Percentiles rank a stretch among this genome's conserved stretches.
Evolutionary conservation across 2,888 invertebrate genomes (phyloP).

Genomic region (Drosophila demipolita): DNA sequence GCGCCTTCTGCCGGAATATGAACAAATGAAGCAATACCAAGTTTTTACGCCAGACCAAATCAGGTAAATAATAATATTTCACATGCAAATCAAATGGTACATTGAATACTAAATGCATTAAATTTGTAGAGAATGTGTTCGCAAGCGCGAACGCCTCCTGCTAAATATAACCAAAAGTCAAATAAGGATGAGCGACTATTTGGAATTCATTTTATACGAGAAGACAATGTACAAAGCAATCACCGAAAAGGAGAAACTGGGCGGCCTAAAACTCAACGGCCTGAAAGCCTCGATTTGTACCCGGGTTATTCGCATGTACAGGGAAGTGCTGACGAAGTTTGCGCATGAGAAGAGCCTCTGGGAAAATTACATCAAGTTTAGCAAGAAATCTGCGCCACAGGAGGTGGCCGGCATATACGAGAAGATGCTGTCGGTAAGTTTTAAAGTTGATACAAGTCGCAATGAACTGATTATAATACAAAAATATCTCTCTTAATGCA

Average conservation of each 20-base stretch:
- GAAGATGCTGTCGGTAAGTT: constrained; percentile 87
- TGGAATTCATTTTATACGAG: constrained; percentile 83
- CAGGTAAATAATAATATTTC: constrained; percentile 85
- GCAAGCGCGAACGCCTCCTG: constrained; percentile 77
- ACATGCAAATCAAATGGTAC: not conserved
- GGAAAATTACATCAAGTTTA: constrained; percentile 92
- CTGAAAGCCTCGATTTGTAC: constrained; percentile 89
- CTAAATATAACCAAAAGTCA: constrained; percentile 76
- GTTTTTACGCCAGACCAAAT: constrained; percentile 90
- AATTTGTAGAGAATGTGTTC: constrained; percentile 71
- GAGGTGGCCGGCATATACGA: constrained; percentile 87
- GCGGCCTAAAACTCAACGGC: constrained; percentile 87
- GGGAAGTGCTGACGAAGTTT: constrained; percentile 89
- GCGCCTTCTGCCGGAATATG: constrained; percentile 92
- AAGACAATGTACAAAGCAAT: constrained; percentile 77
- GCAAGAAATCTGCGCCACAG: constrained; percentile 87
- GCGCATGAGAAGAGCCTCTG: constrained; percentile 91
- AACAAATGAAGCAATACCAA: constrained; percentile 90
- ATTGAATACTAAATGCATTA: not conserved
- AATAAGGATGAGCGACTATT: constrained; percentile 71
- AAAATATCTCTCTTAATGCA: constrained; percentile 71
- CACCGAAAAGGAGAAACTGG: constrained; percentile 87
- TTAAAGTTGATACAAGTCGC: not conserved
- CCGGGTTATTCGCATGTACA: constrained; percentile 90
- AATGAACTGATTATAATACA: not conserved